A percentile compares a stretch with the other conserved stretches of the same genome.
Evolutionary conservation across 2,113 vertebrate species (phyloP).

Genomic region (Anthoscopus minutus): DNA sequence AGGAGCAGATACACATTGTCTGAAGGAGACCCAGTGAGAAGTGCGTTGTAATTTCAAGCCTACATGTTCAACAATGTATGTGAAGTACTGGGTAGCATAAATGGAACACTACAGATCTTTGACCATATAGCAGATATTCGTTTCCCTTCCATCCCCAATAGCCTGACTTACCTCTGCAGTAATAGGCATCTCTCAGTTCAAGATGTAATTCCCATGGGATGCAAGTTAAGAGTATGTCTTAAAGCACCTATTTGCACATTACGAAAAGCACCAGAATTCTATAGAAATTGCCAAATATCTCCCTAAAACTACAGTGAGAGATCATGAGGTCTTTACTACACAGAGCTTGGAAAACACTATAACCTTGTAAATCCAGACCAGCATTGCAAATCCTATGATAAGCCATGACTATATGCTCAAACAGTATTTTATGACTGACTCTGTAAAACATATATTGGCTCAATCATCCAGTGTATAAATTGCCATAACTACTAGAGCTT

Average conservation of each 20-base stretch:
- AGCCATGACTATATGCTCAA: neutral
- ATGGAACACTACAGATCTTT: neutral
- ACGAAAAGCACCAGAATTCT: neutral
- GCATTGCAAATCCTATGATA: neutral
- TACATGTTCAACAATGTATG: neutral
- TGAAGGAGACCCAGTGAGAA: neutral
- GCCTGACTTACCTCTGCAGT: neutral
- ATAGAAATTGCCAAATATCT: neutral
- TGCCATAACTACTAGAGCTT: neutral
- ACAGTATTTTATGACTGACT: neutral
- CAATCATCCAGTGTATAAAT: neutral
- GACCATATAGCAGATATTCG: neutral
- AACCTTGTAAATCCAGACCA: neutral
- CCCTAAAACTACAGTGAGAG: neutral
- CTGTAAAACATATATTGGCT: neutral
- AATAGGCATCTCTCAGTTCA: neutral
- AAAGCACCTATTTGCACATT: neutral
- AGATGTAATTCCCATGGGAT: neutral
- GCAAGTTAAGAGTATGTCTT: neutral
- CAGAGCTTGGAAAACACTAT: neutral
- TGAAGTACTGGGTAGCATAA: neutral
- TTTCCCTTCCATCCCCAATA: neutral
- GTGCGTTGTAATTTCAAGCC: neutral
- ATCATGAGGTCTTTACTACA: neutral
- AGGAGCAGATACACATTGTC: neutral